phyloP scores from a whole-genome alignment of 1,140 invertebrate genomes.

The Drosophila rufa region DNA sequence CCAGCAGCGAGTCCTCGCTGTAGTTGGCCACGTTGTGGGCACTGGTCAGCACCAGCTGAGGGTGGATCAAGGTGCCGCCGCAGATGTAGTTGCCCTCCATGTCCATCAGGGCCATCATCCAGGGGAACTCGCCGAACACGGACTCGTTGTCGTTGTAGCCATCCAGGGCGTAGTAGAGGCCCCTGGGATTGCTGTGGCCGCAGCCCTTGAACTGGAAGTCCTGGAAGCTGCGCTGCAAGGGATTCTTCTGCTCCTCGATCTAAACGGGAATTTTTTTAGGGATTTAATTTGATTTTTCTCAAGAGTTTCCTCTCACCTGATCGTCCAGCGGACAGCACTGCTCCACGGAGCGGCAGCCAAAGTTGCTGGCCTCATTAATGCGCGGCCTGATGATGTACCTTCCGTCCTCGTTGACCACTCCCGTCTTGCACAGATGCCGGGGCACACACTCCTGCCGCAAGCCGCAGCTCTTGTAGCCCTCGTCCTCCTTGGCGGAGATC shows the following conservation, averaged over 20 bases:
- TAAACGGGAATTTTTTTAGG: neutral
- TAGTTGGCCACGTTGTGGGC: slow-evolving; percentile 87
- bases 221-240: neutral
- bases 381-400: slow-evolving; percentile 55
- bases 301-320: slow-evolving; percentile 41
- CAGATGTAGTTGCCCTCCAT: slow-evolving; percentile 87
- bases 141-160: slow-evolving; percentile 88
- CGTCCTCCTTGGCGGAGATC: neutral
- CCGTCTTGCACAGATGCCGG: slow-evolving; percentile 51
- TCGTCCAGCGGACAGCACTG: slow-evolving; percentile 47
- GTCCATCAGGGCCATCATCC: slow-evolving; percentile 93
- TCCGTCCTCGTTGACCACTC: slow-evolving; percentile 55
- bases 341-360: slow-evolving; percentile 50
- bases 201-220: slow-evolving; percentile 86
- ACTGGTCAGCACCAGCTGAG: slow-evolving; percentile 88
- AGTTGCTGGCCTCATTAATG: slow-evolving; percentile 52
- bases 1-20: slow-evolving; percentile 60
- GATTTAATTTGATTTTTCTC: neutral
- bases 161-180: slow-evolving; percentile 90
- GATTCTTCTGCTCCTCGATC: slow-evolving; percentile 31
- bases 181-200: slow-evolving; percentile 89
- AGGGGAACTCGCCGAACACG: slow-evolving; percentile 88
- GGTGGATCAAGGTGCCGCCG: slow-evolving; percentile 89
- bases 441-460: slow-evolving; percentile 53
- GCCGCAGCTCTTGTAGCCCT: slow-evolving; percentile 52